Percentiles rank a stretch among this genome's conserved stretches.
Evolutionary conservation across 2,888 invertebrate species (phyloP).

Genomic region (Neria commutata): DNA sequence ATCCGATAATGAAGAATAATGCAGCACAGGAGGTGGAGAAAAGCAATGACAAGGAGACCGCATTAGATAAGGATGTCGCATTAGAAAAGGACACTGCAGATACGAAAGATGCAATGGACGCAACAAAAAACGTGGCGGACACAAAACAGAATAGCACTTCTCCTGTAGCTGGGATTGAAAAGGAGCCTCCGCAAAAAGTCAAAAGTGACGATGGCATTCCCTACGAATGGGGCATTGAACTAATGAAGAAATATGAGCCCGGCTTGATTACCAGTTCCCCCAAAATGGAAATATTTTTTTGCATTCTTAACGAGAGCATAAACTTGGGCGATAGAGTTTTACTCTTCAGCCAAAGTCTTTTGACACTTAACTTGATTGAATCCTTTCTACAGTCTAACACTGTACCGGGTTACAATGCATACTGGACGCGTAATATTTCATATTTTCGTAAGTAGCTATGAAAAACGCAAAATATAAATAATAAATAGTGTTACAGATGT

Average conservation of each 20-base stretch:
- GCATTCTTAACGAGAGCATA: conserved; percentile 88
- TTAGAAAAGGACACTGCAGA: no score
- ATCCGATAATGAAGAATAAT: conserved; percentile 18
- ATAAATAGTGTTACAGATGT: conserved; percentile 7
- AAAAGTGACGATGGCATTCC: conserved; percentile 76
- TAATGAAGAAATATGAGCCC: conserved; percentile 83
- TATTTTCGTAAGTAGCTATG: conserved; percentile 82
- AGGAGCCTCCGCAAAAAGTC: conserved; percentile 67
- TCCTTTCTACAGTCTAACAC: conserved; percentile 81
- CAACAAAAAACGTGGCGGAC: no score
- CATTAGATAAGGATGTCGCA: no score
- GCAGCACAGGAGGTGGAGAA: no score
- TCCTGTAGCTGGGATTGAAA: conserved; percentile 61
- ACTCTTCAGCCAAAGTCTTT: conserved; percentile 94
- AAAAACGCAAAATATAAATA: no score
- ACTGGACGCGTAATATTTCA: conserved; percentile 85
- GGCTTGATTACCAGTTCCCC: conserved; percentile 92
- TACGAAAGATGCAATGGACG: no score
- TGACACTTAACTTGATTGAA: conserved; percentile 94
- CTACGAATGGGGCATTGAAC: conserved; percentile 86
- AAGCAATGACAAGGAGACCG: no score
- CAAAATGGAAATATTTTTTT: conserved; percentile 93
- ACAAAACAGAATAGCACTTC: no score
- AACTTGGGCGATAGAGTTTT: conserved; percentile 87
- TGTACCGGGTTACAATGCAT: conserved; percentile 72